Base-by-base conservation (phyloP, 2,113 vertebrate species). In the Cathartes aura region DNA sequence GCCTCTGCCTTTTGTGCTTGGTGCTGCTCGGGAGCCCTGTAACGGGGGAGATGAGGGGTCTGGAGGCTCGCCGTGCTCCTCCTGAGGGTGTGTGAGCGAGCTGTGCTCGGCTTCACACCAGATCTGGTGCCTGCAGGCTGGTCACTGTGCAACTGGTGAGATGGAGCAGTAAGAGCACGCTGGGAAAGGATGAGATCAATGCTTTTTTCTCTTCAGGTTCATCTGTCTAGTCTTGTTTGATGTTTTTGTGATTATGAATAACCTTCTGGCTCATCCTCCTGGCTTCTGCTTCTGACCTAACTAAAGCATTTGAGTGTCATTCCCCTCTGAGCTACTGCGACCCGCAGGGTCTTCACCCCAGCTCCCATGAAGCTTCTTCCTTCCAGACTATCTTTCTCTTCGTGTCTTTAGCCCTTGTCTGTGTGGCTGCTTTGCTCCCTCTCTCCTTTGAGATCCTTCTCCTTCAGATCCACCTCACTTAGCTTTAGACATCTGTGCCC, bases 141-240 rank as follows among this genome's bases (percentile, higher is more conserved):
- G 24, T 50, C 36, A 14, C 40, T 66, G 29, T 38, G 47, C 17
- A 15, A 8, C 14, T 62, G 70, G 6, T 80, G 85, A 62, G 45
- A n/a, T 4, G 24, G 32, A 76, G 21, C 48, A 50, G 20, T 58
- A 67, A 56, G 5, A 74, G 23, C 34, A 3, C 0, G 0, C 18
- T 74, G n/a, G 50, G 22, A 59, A 68, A 68, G 47, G 24, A 72
- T 43, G 19, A 60, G 14, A 56, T 66, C 0, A 5, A 20, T 26
- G 2, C 1, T 34, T n/a, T 42, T 76, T 67, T 45, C 15, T 7
- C 27, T 40, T 70, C 47, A 78, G 18, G 20, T 70, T 95, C 26
- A n/a, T 45, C 73, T 79, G 23, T 72, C 71, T 32, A 23, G 20
- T 45, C n/a, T 84, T 70, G 12, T 58, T 88, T 81, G 32, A 43